Conservation (phyloP, 2,888 invertebrate genomes). For the Caenorhabditis uteleia region DNA sequence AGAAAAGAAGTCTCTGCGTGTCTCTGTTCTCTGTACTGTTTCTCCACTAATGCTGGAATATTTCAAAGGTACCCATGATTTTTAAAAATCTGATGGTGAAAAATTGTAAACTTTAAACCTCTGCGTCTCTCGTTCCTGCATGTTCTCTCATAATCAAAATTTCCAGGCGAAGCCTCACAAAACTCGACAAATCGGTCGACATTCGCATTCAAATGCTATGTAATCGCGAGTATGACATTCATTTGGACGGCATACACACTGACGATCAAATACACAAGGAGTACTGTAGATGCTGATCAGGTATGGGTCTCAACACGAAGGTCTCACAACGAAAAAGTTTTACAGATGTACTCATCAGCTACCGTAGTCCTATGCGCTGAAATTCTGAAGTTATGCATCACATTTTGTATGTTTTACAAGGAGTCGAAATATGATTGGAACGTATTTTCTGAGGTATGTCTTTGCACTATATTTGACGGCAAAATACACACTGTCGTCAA, state of each 20-base stretch:
- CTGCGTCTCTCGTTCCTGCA: too few species aligned
- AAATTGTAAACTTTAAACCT: too few species aligned
- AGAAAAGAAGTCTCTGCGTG: too few species aligned
- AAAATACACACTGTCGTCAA: neutral
- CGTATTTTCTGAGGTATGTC: slow-evolving; percentile 29
- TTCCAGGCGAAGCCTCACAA: too few species aligned
- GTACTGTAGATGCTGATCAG: slow-evolving; percentile 48
- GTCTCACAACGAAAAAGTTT: too few species aligned
- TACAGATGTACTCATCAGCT: slow-evolving; percentile 58
- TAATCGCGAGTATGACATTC: slow-evolving; percentile 65
- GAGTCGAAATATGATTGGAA: slow-evolving; percentile 38
- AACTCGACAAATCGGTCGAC: slow-evolving; percentile 20
- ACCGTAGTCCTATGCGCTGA: slow-evolving; percentile 68
- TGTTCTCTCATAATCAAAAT: too few species aligned
- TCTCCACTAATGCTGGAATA: too few species aligned
- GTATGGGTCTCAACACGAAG: slow-evolving; percentile 20
- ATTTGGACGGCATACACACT: slow-evolving; percentile 70
- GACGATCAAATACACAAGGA: slow-evolving; percentile 66
- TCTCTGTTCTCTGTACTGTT: too few species aligned
- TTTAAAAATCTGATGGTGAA: too few species aligned
- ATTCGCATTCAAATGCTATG: slow-evolving; percentile 56
- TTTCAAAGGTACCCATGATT: too few species aligned
- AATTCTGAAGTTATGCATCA: slow-evolving; percentile 60
- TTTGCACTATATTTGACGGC: neutral
- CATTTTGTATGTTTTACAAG: slow-evolving; percentile 55